Conservation (phyloP, 2,888 invertebrate species). For the Himalopsyche anomala region DNA sequence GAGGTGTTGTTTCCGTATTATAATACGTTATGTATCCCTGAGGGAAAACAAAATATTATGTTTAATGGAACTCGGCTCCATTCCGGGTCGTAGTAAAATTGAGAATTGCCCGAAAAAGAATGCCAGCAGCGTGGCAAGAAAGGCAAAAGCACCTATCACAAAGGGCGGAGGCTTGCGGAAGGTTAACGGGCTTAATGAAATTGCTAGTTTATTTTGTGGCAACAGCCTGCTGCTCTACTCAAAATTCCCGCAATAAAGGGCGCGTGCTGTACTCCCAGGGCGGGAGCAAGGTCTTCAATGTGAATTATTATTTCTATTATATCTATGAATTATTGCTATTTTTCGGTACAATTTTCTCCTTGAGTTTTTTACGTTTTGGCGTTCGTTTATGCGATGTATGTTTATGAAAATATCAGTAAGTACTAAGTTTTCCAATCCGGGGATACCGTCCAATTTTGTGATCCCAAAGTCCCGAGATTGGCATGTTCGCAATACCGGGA, state of each 20-base stretch:
- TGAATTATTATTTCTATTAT: constrained; percentile 20
- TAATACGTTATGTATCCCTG: background rate
- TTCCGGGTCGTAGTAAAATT: constrained; percentile 36
- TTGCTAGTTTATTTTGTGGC: constrained; percentile 51
- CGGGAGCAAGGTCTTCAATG: background rate
- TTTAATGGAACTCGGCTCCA: constrained; percentile 38
- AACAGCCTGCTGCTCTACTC: constrained; percentile 46
- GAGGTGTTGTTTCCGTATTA: constrained; percentile 19
- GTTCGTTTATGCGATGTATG: too few relatives aligned
- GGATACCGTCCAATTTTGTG: too few relatives aligned
- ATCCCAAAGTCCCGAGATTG: too few relatives aligned
- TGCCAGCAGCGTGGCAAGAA: constrained; percentile 16
- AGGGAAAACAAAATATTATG: constrained; percentile 35
- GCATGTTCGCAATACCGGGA: too few relatives aligned
- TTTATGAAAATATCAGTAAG: too few relatives aligned
- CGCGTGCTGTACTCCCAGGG: constrained; percentile 36
- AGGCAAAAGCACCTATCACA: constrained; percentile 31
- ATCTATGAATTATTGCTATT: background rate
- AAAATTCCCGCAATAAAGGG: constrained; percentile 43
- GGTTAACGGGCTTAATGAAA: constrained; percentile 50
- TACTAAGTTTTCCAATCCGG: too few relatives aligned
- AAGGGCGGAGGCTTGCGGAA: constrained; percentile 39
- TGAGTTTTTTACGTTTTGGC: too few relatives aligned
- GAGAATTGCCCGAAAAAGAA: constrained; percentile 38
- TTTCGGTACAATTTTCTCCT: too few relatives aligned